Evolutionary conservation across 1,140 invertebrate genomes (phyloP), one percentile per base, ranked within the genome.

Genomic region (Antheraea pernyi): DNA sequence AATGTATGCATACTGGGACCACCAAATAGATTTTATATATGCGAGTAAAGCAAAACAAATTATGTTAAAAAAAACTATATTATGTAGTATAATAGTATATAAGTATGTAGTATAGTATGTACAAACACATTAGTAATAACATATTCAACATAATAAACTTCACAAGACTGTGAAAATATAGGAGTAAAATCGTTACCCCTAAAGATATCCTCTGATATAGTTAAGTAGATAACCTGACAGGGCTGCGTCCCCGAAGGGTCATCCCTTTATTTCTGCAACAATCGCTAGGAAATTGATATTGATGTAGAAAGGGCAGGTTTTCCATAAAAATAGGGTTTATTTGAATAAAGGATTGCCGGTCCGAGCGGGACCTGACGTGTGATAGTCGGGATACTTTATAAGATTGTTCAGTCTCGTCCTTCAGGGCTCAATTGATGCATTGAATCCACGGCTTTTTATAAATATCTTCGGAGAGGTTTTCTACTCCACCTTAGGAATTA

Each of bases 251-350:
- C 87, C 79, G 75, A 91, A 91, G 89, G 89, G 89, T 91, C 89
- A 91, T 91, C 89, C 89, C 87, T 91, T 90, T 89, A 88, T 91
- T 91, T 91, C 87, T 88, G 82, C 88, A 88, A 91, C 89, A 91
- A 91, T 91, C 88, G 85, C 87, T 80, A 74, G 82, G 87, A 91
- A 91, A 91, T 91, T 91, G 89, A 91, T 91, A 91, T 91, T 91
- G 89, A 91, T 91, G 89, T 84, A 84, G 83, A 89, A 89, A 91
- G 89, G 89, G 89, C 86, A 88, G 76, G 83, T 89, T 91, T 89
- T 91, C 89, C 88, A 91, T 91, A 91, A 91, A 91, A 91, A 91
- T 91, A 91, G 88, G 88, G 88, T 91, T 91, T 91, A 91, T 91
- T 91, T 91, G 86, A 91, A 91, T 91, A 91, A 91, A 91, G 87